Base-by-base conservation (phyloP, 2,888 invertebrate genomes). In the Teleiodes luculella region DNA sequence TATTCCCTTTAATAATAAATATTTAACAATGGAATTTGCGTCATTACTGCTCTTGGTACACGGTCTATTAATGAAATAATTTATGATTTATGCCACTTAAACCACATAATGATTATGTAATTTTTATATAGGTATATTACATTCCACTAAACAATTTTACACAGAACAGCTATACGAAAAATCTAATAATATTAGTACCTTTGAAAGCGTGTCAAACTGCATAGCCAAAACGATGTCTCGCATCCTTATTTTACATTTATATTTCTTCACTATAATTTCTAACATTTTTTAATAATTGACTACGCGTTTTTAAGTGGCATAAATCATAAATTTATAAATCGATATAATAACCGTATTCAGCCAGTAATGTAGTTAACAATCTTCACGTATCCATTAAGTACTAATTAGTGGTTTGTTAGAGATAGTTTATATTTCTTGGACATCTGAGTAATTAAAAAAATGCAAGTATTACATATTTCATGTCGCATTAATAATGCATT, bases 391-490 rank as follows among this genome's bases (percentile, higher is more conserved):
- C 20, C 20, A 20, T 11, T 43, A 28, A 20, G 6, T 41, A 36
- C 24, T 41, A 24, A 41, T n/a, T 28, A 43, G 43, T 28, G n/a
- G 4, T 28, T 43, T 43, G 13, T 10, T 24, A 33, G 24, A 33
- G 33, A 33, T n/a, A n/a, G 33, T 33, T 24, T 24, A 3, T 24
- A 24, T 24, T 24, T 24, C 24, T 24, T 24, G 6, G 24, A 24
- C 24, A 24, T 43, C 28, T 43, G 24, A 35, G 48, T 18, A 35
- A 48, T 48, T 48, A 48, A n/a, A 35, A 48, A 16, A 46, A 48
- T 35, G 48, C 48, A 20, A 10, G 46, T 48, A 31, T 47, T 47
- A 47, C 47, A 47, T 47, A 47, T 48, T 48, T 48, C 48, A 48
- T 48, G 48, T 48, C n/a, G 48, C 13, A 11, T 36, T 20, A 48